Evolutionary conservation across 2,113 vertebrate species (phyloP).

Genomic region (Rhombomys opimus): DNA sequence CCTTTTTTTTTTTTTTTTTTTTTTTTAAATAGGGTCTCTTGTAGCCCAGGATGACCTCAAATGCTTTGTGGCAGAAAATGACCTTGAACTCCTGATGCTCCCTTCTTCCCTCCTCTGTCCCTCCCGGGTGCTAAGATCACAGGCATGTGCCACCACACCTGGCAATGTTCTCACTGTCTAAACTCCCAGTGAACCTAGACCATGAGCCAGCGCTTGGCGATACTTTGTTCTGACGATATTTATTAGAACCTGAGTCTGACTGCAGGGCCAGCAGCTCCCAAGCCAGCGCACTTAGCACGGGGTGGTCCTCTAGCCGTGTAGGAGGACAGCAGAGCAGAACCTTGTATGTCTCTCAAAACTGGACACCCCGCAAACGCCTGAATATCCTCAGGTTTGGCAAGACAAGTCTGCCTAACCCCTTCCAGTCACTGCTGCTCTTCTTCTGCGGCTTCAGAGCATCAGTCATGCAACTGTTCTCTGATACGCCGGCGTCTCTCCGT

Average conservation of each 20-base stretch:
- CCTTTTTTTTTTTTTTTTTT: accelerated
- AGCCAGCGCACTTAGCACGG: accelerated
- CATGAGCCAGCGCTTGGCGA: neutral
- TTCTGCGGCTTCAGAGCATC: neutral
- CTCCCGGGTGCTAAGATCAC: neutral
- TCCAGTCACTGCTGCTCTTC: neutral
- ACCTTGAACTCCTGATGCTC: neutral
- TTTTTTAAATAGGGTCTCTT: neutral
- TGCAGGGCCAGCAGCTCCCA: neutral
- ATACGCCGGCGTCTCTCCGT: slow-evolving; percentile 63
- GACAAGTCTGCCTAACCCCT: neutral
- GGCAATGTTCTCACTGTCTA: neutral
- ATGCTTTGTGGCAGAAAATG: neutral
- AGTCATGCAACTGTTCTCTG: slow-evolving; percentile 21
- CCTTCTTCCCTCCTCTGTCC: neutral
- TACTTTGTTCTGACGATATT: neutral
- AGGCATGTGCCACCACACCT: neutral
- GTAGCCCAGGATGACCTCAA: neutral
- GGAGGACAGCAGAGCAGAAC: neutral
- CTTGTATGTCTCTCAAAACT: neutral
- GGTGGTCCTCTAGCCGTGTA: neutral
- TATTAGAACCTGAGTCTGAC: accelerated
- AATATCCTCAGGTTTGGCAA: neutral
- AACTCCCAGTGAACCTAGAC: neutral
- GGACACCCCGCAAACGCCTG: neutral